Evolutionary conservation across 2,113 vertebrate genomes (phyloP), one percentile per base, ranked within the genome.

Genomic region (Gasterosteus nipponicus): DNA sequence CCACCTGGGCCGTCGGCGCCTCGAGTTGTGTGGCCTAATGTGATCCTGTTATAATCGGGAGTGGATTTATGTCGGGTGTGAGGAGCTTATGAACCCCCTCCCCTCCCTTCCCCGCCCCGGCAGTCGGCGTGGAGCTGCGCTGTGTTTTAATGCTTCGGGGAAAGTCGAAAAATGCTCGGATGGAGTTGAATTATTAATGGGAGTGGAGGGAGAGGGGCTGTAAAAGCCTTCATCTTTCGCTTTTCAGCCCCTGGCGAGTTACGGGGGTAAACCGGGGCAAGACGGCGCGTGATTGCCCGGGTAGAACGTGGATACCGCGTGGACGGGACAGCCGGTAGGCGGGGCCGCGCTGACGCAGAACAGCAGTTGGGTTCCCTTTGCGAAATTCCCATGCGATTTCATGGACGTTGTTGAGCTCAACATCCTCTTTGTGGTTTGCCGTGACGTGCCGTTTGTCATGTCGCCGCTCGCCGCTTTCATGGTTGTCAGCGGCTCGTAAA

Each of bases 161-260:
- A 74, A 85, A 80, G 79, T 78, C 73, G 73, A 80, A 75, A 84
- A 83, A 80, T 79, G 77, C 82, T 85, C 70, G 66, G 71, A 78
- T 60, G 70, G 54, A 35, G 42, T 68, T 92, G 82, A 89, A 92
- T 89, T 86, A 87, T 89, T 92, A 78, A 91, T 87, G 65, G 75
- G 15, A 61, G 75, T 60, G 2, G 81, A 85, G 49, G 42, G 74
- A 86, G 84, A 80, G 64, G 73, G 86, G 83, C 68, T 76, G 85
- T 82, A 77, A 80, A 80, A 89, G 22, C 22, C 22, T 26, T 26
- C 22, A 26, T 26, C 22, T 26, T 26, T 26, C 22, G 22, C 22
- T 26, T 26, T 26, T 26, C 22, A 26, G 22, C 22, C 22, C 22
- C 22, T 26, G 22, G 22, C 3, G 29, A 66, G 61, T 73, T 76